These are phyloP conservation scores for Eristalis tenax DNA, from an alignment of 2,888 invertebrate genomes.

Conservation along the genomic window DNA sequence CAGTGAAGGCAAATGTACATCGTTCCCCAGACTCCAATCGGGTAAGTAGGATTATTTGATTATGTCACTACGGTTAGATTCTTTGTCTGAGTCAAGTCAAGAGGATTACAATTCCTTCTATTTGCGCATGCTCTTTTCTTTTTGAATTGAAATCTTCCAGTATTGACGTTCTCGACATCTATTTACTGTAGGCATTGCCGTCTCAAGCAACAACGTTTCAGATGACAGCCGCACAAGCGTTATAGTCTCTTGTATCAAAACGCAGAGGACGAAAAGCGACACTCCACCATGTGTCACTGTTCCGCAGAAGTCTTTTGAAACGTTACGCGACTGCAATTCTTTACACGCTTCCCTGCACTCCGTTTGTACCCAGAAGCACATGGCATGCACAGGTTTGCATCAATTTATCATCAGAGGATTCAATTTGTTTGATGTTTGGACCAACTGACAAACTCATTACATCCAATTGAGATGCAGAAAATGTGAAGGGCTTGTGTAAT, in stretches of 20 bases:
- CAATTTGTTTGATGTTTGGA: slow-evolving; percentile 40
- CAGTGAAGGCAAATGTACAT: no score
- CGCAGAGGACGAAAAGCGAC: neutral
- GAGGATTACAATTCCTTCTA: no score
- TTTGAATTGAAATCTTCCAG: neutral
- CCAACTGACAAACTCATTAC: slow-evolving; percentile 54
- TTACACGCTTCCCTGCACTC: neutral
- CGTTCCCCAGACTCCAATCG: no score
- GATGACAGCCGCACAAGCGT: neutral
- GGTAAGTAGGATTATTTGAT: no score
- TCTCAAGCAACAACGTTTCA: neutral
- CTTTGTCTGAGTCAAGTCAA: no score
- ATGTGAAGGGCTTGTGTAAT: slow-evolving; percentile 14
- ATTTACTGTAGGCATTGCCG: neutral
- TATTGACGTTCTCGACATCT: neutral
- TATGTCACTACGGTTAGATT: no score
- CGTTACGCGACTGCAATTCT: neutral
- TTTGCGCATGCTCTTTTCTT: no score
- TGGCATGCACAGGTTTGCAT: neutral
- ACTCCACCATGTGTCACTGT: neutral
- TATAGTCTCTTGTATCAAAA: neutral
- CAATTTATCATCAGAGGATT: slow-evolving; percentile 16
- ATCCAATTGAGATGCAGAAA: slow-evolving; percentile 52
- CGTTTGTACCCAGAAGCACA: neutral
- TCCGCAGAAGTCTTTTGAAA: neutral